Evolutionary conservation across 2,113 vertebrate species (phyloP).

Genomic region (Hydropotes inermis): DNA sequence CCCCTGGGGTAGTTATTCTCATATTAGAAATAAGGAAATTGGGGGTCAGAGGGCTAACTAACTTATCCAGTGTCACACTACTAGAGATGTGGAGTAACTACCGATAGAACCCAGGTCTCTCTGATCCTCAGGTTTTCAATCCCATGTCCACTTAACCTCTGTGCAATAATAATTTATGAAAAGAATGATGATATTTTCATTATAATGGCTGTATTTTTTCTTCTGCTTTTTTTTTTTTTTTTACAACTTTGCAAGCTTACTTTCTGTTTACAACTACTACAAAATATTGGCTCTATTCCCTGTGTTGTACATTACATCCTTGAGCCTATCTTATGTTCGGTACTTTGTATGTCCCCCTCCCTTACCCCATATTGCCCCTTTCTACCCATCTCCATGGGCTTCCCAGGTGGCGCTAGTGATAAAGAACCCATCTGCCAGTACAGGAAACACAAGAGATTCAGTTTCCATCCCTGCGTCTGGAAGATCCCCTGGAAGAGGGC

Average conservation of each 20-base stretch:
- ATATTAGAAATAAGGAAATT: background rate
- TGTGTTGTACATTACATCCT: background rate
- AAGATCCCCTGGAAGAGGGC: background rate
- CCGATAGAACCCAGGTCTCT: background rate
- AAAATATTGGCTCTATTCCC: background rate
- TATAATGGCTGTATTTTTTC: background rate
- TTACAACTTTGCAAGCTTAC: background rate
- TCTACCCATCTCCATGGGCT: background rate
- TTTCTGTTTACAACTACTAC: background rate
- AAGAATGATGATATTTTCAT: background rate
- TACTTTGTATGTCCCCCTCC: background rate
- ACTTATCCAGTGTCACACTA: background rate
- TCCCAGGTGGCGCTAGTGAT: background rate
- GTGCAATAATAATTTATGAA: background rate
- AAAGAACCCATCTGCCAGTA: background rate
- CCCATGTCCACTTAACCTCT: background rate
- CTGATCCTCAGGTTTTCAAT: background rate
- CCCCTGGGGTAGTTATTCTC: background rate
- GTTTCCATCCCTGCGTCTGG: background rate
- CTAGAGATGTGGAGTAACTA: background rate
- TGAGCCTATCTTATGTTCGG: background rate
- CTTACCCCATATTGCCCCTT: background rate
- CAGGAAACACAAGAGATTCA: background rate
- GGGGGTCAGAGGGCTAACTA: background rate
- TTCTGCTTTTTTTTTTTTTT: background rate